These are phyloP conservation scores for Crotophaga sulcirostris DNA, from an alignment of 2,113 vertebrate genomes.

Conservation along the genomic window DNA sequence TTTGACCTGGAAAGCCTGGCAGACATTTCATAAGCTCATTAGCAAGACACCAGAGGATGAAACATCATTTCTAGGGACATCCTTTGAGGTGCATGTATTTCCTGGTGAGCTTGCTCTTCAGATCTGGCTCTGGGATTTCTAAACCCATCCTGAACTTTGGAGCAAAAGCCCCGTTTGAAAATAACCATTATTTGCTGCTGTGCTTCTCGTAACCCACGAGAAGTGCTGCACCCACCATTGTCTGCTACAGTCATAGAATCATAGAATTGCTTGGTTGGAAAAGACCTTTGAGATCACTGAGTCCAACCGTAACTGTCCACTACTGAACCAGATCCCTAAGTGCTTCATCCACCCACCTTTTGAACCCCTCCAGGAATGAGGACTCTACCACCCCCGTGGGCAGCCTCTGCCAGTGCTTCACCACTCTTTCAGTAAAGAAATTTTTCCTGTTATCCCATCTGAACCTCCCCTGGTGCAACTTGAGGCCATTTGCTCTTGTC, in stretches of 20 bases:
- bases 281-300: too few relatives aligned
- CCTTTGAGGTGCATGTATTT: neutral
- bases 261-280: too few relatives aligned
- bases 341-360: too few relatives aligned
- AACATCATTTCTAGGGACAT: neutral
- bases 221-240: neutral
- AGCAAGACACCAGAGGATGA: conserved; percentile 24
- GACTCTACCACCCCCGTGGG: too few relatives aligned
- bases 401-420: too few relatives aligned
- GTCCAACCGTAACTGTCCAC: too few relatives aligned
- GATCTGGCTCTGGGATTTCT: neutral
- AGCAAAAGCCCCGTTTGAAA: neutral
- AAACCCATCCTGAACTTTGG: neutral
- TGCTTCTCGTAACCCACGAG: neutral
- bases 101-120: neutral
- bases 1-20: conserved; percentile 27
- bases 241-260: neutral
- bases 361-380: too few relatives aligned
- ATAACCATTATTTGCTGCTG: neutral
- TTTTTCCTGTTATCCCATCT: too few relatives aligned
- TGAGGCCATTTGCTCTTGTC: too few relatives aligned
- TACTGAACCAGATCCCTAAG: too few relatives aligned
- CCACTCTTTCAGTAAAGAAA: too few relatives aligned
- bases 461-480: too few relatives aligned
- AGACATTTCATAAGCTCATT: conserved; percentile 47